Conservation (phyloP, 2,888 invertebrate species). For the Sericinus montela region DNA sequence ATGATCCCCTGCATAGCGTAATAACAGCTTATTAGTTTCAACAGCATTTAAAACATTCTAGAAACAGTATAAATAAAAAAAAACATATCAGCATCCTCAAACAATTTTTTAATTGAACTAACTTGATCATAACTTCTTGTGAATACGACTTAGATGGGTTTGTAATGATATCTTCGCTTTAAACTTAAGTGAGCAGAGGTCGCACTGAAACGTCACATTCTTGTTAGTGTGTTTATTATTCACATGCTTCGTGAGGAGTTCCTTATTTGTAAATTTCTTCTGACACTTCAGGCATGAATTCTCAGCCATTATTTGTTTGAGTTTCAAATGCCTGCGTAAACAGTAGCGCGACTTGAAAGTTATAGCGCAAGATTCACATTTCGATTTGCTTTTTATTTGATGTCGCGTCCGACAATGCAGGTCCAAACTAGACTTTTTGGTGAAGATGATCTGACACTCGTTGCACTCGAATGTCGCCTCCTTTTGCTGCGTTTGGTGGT, state of each 20-base stretch:
- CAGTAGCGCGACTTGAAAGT: conserved; percentile 70
- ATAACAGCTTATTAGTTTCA: no score
- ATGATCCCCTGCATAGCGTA: no score
- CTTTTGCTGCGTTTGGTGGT: conserved; percentile 59
- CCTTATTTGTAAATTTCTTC: conserved; percentile 60
- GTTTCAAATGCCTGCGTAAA: conserved; percentile 57
- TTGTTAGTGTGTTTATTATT: conserved; percentile 62
- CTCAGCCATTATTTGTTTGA: conserved; percentile 59
- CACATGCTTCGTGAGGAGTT: conserved; percentile 53
- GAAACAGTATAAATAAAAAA: neutral
- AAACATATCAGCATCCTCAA: neutral
- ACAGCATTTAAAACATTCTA: no score
- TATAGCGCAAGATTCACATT: conserved; percentile 61
- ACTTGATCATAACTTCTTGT: conserved; percentile 60
- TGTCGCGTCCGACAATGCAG: conserved; percentile 61
- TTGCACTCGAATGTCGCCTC: conserved; percentile 61
- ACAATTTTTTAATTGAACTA: conserved; percentile 3
- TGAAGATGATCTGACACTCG: conserved; percentile 63
- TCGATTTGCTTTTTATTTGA: conserved; percentile 56
- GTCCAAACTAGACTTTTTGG: conserved; percentile 55
- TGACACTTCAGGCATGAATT: conserved; percentile 65
- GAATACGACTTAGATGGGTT: conserved; percentile 58
- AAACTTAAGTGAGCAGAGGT: conserved; percentile 59
- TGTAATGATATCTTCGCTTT: conserved; percentile 57
- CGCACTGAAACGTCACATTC: conserved; percentile 58